phyloP scores from a whole-genome alignment of 2,797 vertebrate species.

The Anguilla anguilla region DNA sequence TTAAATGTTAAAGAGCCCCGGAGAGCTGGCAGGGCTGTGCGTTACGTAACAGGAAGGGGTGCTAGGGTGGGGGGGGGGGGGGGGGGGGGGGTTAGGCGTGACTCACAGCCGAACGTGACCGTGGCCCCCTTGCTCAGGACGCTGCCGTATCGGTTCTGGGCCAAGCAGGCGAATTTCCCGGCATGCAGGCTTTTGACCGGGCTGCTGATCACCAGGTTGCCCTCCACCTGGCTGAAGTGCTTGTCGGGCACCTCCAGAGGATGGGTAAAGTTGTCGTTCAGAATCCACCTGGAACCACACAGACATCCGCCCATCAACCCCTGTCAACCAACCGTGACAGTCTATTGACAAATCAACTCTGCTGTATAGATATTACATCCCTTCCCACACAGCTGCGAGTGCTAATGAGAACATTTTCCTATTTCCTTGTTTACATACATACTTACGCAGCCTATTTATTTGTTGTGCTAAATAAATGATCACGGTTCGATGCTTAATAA shows the following conservation, averaged over 20 bases:
- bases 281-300: conserved; percentile 82
- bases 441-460: no score
- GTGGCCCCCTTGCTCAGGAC: conserved; percentile 94
- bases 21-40: background rate
- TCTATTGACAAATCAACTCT: no score
- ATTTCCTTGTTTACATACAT: no score
- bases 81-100: background rate
- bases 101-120: conserved; percentile 94
- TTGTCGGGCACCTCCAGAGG: conserved; percentile 87
- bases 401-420: no score
- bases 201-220: conserved; percentile 92
- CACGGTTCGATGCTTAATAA: no score
- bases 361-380: no score
- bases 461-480: no score
- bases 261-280: conserved; percentile 93
- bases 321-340: no score
- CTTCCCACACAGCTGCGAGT: no score
- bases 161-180: conserved; percentile 89
- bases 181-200: conserved; percentile 87
- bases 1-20: background rate
- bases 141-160: conserved; percentile 87
- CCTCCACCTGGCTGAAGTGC: conserved; percentile 91
- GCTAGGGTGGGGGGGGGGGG: no score
- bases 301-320: background rate
- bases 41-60: background rate